phyloP scores from a whole-genome alignment of 2,888 invertebrate species.

The Hipparchia semele region DNA sequence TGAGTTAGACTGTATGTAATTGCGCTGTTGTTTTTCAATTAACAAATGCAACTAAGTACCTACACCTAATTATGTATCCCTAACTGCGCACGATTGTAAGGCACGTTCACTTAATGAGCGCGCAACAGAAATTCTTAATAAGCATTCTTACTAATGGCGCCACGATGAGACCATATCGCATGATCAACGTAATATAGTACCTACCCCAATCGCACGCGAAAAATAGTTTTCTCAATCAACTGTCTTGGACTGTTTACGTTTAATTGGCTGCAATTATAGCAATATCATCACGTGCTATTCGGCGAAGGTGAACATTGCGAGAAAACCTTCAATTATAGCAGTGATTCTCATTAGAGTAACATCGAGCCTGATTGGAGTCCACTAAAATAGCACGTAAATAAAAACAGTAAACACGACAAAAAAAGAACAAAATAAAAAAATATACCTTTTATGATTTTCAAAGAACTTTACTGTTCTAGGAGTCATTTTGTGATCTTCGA shows the following conservation, averaged over 20 bases:
- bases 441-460: too few relatives aligned
- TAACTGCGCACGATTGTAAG: conserved; percentile 23
- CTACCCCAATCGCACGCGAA: conserved; percentile 9
- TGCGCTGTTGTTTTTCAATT: conserved; percentile 17
- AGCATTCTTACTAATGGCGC: conserved; percentile 55
- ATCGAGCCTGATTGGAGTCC: too few relatives aligned
- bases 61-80: conserved; percentile 7
- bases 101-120: conserved; percentile 19
- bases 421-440: too few relatives aligned
- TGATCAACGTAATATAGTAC: conserved; percentile 21
- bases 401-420: too few relatives aligned
- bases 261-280: not conserved
- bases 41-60: conserved; percentile 11
- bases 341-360: not conserved
- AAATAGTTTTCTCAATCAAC: conserved; percentile 19
- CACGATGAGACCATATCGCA: conserved; percentile 47
- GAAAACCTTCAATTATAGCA: not conserved
- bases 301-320: conserved; percentile 1
- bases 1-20: conserved; percentile 4
- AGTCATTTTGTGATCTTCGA: too few relatives aligned
- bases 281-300: conserved; percentile 6
- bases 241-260: not conserved
- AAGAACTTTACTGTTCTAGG: too few relatives aligned
- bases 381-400: too few relatives aligned
- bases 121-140: conserved; percentile 46